A percentile compares a stretch with the other conserved stretches of the same genome.
These are phyloP conservation scores for Drosophila sp. DNA, from an alignment of 1,140 invertebrate genomes.

Conservation along the genomic window DNA sequence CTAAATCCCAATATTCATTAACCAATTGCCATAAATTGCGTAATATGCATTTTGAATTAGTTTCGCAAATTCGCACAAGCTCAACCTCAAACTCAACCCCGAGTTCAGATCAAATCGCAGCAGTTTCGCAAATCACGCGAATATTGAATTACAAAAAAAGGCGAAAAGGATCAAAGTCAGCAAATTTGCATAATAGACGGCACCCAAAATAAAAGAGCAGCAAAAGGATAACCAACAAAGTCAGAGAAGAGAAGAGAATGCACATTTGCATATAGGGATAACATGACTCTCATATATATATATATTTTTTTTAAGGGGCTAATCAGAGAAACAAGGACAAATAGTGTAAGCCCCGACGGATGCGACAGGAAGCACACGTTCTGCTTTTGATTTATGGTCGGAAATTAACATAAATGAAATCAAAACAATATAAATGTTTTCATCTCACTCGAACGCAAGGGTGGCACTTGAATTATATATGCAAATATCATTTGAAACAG, in stretches of 20 bases:
- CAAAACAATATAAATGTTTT: conserved; percentile 78
- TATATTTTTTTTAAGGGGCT: conserved; percentile 44
- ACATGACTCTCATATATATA: neutral
- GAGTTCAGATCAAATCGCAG: conserved; percentile 12
- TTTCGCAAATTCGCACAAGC: conserved; percentile 51
- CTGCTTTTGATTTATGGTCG: conserved; percentile 64
- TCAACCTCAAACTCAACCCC: neutral
- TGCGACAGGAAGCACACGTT: conserved; percentile 73
- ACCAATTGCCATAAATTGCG: conserved; percentile 54
- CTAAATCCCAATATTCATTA: conserved; percentile 35
- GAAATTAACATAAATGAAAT: conserved; percentile 78
- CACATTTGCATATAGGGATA: conserved; percentile 58
- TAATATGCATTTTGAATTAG: conserved; percentile 63
- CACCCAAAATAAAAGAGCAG: conserved; percentile 32
- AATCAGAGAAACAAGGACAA: conserved; percentile 63
- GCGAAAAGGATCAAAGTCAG: conserved; percentile 47
- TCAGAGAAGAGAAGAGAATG: conserved; percentile 27
- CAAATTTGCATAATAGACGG: conserved; percentile 66
- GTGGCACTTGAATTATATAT: conserved; percentile 54
- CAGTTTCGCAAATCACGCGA: conserved; percentile 56
- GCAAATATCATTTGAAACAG: conserved; percentile 67
- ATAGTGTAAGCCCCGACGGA: conserved; percentile 32
- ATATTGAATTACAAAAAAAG: conserved; percentile 70
- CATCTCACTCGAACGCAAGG: conserved; percentile 36
- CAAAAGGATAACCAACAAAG: conserved; percentile 58